Evolutionary conservation across 2,888 invertebrate genomes (phyloP).

Genomic region (Scaptomyza polygonia): DNA sequence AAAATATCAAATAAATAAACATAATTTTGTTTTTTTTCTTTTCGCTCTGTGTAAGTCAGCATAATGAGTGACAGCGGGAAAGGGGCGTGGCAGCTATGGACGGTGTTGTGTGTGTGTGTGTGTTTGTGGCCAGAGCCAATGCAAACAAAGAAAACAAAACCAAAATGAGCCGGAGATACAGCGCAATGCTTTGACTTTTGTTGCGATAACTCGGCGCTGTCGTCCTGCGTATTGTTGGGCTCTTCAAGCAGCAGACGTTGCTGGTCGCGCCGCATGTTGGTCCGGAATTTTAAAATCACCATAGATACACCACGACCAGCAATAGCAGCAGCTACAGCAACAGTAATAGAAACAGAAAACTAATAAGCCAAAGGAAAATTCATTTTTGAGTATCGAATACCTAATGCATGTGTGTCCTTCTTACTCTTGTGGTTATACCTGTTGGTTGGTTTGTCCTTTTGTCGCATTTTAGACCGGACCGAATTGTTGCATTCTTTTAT

Average conservation of each 20-base stretch:
- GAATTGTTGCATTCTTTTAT: background rate
- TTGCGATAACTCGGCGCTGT: constrained; percentile 21
- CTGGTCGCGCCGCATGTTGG: constrained; percentile 3
- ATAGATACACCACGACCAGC: constrained; percentile 7
- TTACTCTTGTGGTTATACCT: too few species aligned
- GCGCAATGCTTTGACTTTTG: constrained; percentile 30
- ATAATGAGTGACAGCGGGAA: background rate
- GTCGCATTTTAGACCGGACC: background rate
- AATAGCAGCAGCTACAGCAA: constrained; percentile 4
- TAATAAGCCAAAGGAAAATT: constrained; percentile 19
- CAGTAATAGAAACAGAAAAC: constrained; percentile 8
- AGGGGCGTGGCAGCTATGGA: background rate
- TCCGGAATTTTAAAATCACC: background rate
- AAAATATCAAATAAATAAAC: too few species aligned
- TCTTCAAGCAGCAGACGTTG: background rate
- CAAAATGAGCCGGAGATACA: constrained; percentile 23
- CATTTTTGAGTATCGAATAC: background rate
- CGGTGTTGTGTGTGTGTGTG: background rate
- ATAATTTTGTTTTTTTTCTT: background rate
- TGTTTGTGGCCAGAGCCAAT: constrained; percentile 2
- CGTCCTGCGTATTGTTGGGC: background rate
- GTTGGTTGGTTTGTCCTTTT: background rate
- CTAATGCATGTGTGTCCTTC: constrained; percentile 2
- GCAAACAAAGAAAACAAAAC: constrained; percentile 11
- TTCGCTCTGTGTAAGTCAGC: constrained; percentile 35